Conservation (phyloP, 2,888 invertebrate genomes). For the Drosophila paranaensis region DNA sequence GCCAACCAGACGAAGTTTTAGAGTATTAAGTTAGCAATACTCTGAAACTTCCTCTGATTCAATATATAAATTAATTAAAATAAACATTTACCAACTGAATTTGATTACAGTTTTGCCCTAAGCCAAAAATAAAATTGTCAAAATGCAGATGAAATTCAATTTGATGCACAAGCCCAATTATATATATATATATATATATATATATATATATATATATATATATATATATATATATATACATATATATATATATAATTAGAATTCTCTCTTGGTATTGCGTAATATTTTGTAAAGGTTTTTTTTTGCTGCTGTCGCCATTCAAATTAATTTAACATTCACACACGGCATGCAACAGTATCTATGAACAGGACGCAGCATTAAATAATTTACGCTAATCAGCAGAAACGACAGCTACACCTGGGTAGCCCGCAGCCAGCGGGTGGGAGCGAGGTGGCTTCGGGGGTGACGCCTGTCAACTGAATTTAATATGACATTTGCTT, state of each 20-base stretch:
- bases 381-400: slow-evolving; percentile 61
- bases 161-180: neutral
- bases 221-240: too few relatives aligned
- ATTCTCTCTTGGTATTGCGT: neutral
- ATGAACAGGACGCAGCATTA: slow-evolving; percentile 29
- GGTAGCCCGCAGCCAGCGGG: neutral
- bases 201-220: too few relatives aligned
- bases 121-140: too few relatives aligned
- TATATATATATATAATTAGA: neutral
- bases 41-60: too few relatives aligned
- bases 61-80: too few relatives aligned
- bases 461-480: slow-evolving; percentile 63
- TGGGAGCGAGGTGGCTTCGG: neutral
- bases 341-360: slow-evolving; percentile 1
- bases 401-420: slow-evolving; percentile 48
- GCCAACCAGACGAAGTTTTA: neutral
- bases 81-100: neutral
- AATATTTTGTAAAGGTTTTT: neutral
- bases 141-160: neutral
- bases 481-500: slow-evolving; percentile 76
- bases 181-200: too few relatives aligned
- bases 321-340: slow-evolving; percentile 16
- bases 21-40: too few relatives aligned
- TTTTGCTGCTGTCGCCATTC: neutral
- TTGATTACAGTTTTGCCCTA: neutral